These are phyloP conservation scores for Synergus laeviventris DNA, from an alignment of 2,888 invertebrate genomes.

Conservation along the genomic window DNA sequence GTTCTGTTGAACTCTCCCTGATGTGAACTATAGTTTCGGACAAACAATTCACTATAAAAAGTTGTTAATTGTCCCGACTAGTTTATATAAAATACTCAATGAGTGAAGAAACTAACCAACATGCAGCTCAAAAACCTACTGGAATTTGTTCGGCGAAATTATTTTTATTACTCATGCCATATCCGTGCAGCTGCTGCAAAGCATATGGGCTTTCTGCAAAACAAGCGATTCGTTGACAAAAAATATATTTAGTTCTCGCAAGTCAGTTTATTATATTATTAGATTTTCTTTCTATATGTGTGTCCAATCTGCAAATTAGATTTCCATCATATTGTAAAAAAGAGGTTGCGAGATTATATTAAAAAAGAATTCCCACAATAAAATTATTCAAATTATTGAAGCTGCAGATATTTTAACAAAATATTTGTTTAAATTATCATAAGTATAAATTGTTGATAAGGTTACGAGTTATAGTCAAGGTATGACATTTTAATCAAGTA, in stretches of 20 bases:
- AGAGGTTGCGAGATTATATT: too few species aligned
- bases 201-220: slow-evolving; percentile 32
- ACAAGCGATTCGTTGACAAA: slow-evolving; percentile 34
- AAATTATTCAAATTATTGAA: too few species aligned
- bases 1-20: neutral
- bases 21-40: slow-evolving; percentile 8
- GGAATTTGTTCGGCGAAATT: slow-evolving; percentile 31
- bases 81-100: slow-evolving; percentile 22
- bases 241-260: slow-evolving; percentile 9
- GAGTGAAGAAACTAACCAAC: slow-evolving; percentile 21
- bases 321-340: too few species aligned
- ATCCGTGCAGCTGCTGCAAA: slow-evolving; percentile 36
- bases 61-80: slow-evolving; percentile 13
- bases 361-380: too few species aligned
- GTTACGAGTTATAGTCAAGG: too few species aligned
- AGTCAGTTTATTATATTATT: neutral
- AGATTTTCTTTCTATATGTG: neutral
- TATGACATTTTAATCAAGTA: neutral
- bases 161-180: slow-evolving; percentile 35
- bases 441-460: too few species aligned
- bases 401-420: too few species aligned
- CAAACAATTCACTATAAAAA: slow-evolving; percentile 25
- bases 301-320: neutral
- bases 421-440: too few species aligned
- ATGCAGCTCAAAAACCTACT: neutral